These are phyloP conservation scores for Pristionchus entomophagus DNA, from an alignment of 2,888 invertebrate genomes.

Conservation along the genomic window DNA sequence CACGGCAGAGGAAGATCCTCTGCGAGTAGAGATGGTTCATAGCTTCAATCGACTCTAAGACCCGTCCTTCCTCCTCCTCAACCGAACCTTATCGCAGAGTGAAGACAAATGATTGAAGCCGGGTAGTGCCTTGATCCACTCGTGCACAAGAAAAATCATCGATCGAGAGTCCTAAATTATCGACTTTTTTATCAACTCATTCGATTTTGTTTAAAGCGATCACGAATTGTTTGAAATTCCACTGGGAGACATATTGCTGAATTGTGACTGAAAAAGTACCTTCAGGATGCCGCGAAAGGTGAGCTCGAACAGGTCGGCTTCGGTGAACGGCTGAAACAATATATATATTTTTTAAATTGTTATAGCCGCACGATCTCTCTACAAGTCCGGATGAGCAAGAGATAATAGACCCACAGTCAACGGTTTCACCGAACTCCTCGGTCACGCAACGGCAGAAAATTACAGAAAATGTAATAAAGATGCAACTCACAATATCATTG, in stretches of 20 bases:
- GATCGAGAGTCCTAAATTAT: slow-evolving; percentile 49
- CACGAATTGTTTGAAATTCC: no score
- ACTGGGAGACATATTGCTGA: no score
- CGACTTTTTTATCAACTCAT: no score
- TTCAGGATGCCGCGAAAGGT: slow-evolving; percentile 61
- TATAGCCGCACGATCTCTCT: no score
- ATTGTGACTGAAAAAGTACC: slow-evolving; percentile 47
- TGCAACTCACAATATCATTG: slow-evolving; percentile 63
- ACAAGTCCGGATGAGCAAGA: no score
- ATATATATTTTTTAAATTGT: neutral
- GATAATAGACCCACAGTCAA: no score
- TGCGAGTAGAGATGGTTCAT: neutral
- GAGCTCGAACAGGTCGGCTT: slow-evolving; percentile 58
- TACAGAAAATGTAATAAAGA: neutral
- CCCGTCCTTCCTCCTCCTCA: no score
- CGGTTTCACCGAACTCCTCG: no score
- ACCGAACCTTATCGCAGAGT: slow-evolving; percentile 54
- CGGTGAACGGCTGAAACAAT: slow-evolving; percentile 60
- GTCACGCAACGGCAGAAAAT: no score
- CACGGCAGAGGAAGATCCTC: slow-evolving; percentile 56
- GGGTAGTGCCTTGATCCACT: slow-evolving; percentile 64
- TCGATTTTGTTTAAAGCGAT: no score
- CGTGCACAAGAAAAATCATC: slow-evolving; percentile 62
- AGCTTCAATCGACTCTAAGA: no score
- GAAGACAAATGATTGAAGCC: slow-evolving; percentile 58